Evolutionary conservation across 2,113 vertebrate species (phyloP), one percentile per base, ranked within the genome.

Genomic region (Corythornis vintsioides): DNA sequence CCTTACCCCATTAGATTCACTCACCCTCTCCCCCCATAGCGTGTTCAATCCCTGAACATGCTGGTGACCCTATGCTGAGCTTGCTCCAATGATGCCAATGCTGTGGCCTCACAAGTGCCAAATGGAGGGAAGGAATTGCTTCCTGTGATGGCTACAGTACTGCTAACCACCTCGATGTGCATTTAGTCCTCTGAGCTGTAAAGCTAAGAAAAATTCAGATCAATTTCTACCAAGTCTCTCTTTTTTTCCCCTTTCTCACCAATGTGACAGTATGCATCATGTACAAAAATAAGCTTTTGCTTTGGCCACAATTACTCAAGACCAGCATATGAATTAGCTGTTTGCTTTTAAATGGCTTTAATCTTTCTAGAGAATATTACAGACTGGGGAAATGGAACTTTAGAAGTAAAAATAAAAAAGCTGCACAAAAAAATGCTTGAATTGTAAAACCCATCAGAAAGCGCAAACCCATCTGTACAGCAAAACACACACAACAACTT

Each of bases 401-500:
- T 1, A 1, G 17, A 89, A 70, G 17, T 11, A 20, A 53, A 25
- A 77, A 53, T 56, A 56, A 83, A 86, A 77, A 74, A 29, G 10
- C 40, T 61, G 47, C 10, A 67, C 8, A 50, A 93, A 88, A 88
- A 86, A 86, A 86, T 52, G 66, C 69, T 94, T 61, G 80, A 95
- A 87, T 86, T 90, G 77, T 79, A 88, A 93, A 94, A 93, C 18
- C n/a, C 57, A 96, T 92, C 93, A 33, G 76, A 74, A 96, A 96
- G 76, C 86, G 87, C 85, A 82, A 91, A 94, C 83, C 89, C 94
- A 94, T 92, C 50, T 95, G 53, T 17, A 92, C 5, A 13, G 67
- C 65, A 60, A 25, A 96, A 95, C 82, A 95, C 85, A 95, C 86
- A 95, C 96, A 96, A 96, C 91, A 93, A 89, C 89, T 95, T 96